Base-by-base conservation (phyloP, 2,113 vertebrate species). In the Ictidomys tridecemlineatus region DNA sequence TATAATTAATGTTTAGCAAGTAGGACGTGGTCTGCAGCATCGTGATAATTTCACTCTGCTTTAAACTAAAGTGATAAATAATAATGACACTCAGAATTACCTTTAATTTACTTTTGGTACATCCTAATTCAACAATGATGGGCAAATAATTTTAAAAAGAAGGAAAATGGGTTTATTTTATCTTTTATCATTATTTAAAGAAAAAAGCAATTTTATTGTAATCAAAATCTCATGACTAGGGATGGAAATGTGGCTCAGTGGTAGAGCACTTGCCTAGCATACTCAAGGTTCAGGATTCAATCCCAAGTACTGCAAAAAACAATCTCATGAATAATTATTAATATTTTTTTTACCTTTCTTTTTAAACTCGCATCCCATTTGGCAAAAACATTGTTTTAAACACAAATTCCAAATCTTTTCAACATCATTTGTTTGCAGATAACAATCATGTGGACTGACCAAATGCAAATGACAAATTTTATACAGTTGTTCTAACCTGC, bases 141-240 rank as follows among this genome's bases (percentile, higher is more conserved):
- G 30, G 13, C 48, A 83, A 85, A 80, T 80, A 70, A 77, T 18
- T 39, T 42, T 12, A 48, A 92, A 90, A 85, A 83, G 37, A 77
- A 89, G 24, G 18, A 93, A 85, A 85, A 61, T 30, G 69, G 28
- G 10, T 65, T 88, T 93, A 91, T 87, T 86, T 93, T 87, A 91
- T 39, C 45, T 94, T 83, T 34, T 12, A 32, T n/a, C 22, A 53
- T 85, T 76, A 78, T 85, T 89, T n/a, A 84, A 92, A 86, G 39
- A 67, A 89, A 83, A 39, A 5, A 26, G 32, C 10, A 58, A 73
- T 63, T 32, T 83, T 56, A 0, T 63, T 79, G n/a, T 70, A 65
- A 93, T 91, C 94, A 93, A 96, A 96, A 87, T 78, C 53, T 94
- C 67, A 82, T n/a, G 58, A 70, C 42, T 67, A 93, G 67, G 32